Evolutionary conservation across 37 sponge, comb jelly and placozoan species (phyloP).

Genomic region (Bolinopsis microptera): DNA sequence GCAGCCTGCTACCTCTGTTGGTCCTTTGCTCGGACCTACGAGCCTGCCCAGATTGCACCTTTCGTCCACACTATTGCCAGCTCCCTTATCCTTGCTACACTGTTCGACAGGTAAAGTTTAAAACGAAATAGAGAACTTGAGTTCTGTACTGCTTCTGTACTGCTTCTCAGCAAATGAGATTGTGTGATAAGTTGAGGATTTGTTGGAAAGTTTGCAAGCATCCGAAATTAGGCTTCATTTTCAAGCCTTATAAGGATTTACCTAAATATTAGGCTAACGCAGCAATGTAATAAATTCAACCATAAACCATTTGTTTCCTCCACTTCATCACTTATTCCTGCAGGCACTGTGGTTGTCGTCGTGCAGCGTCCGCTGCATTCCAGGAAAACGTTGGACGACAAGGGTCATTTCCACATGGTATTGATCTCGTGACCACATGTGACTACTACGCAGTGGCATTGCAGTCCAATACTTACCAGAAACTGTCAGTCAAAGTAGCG

Average conservation of each 20-base stretch:
- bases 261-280: too few relatives aligned
- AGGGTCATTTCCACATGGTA: slow-evolving; percentile 95
- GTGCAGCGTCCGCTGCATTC: slow-evolving; percentile 78
- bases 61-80: slow-evolving; percentile 83
- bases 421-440: slow-evolving; percentile 85
- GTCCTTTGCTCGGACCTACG: slow-evolving; percentile 96
- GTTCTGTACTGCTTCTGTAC: too few relatives aligned
- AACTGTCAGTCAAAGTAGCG: slow-evolving; percentile 73
- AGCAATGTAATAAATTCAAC: too few relatives aligned
- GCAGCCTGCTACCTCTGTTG: slow-evolving; percentile 96
- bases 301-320: too few relatives aligned
- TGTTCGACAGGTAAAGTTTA: slow-evolving; percentile 31
- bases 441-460: slow-evolving; percentile 92
- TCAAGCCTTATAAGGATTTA: too few relatives aligned
- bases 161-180: too few relatives aligned
- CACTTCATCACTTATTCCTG: too few relatives aligned
- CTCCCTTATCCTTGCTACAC: slow-evolving; percentile 38
- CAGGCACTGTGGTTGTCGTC: slow-evolving; percentile 31
- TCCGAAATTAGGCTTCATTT: too few relatives aligned
- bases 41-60: slow-evolving; percentile 77
- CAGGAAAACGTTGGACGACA: slow-evolving; percentile 97
- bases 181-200: too few relatives aligned
- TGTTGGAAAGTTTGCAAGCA: too few relatives aligned
- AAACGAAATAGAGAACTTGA: too few relatives aligned
- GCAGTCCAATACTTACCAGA: slow-evolving; percentile 68